Conservation (phyloP, 2,888 invertebrate species). For the Eupithecia exiguata region DNA sequence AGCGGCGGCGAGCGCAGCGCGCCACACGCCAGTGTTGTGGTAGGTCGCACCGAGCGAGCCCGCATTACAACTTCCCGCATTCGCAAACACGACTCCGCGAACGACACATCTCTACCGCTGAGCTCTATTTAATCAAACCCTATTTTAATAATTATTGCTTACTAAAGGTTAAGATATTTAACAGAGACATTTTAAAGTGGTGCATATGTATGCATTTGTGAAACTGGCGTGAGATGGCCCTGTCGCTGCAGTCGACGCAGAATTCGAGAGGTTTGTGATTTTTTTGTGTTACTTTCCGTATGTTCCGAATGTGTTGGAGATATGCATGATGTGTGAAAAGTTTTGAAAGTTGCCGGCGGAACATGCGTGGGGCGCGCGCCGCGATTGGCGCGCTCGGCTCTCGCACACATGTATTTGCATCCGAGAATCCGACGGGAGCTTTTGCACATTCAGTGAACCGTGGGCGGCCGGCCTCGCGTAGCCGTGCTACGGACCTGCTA, state of each 20-base stretch:
- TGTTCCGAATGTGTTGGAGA: slow-evolving; percentile 60
- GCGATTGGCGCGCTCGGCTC: slow-evolving; percentile 71
- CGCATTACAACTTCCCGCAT: slow-evolving; percentile 65
- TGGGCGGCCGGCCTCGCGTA: slow-evolving; percentile 72
- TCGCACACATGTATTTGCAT: slow-evolving; percentile 83
- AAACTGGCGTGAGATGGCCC: slow-evolving; percentile 83
- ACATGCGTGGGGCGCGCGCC: slow-evolving; percentile 74
- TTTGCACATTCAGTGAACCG: slow-evolving; percentile 82
- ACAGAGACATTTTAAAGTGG: slow-evolving; percentile 56
- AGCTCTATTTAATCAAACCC: slow-evolving; percentile 19
- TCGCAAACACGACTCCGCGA: slow-evolving; percentile 71
- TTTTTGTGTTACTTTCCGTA: slow-evolving; percentile 45
- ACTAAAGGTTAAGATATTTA: slow-evolving; percentile 13
- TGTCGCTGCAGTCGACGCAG: slow-evolving; percentile 84
- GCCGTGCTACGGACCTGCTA: slow-evolving; percentile 66
- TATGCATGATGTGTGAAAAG: slow-evolving; percentile 73
- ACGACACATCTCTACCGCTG: slow-evolving; percentile 67
- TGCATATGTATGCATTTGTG: slow-evolving; percentile 78
- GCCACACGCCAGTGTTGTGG: slow-evolving; percentile 84
- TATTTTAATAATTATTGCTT: slow-evolving; percentile 6
- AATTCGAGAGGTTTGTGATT: slow-evolving; percentile 81
- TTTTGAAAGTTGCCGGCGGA: slow-evolving; percentile 78
- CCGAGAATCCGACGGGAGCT: slow-evolving; percentile 57
- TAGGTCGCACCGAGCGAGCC: slow-evolving; percentile 83
- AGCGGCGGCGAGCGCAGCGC: slow-evolving; percentile 42